Percentiles rank a stretch among this genome's conserved stretches.
Evolutionary conservation across 2,888 invertebrate genomes (phyloP).

Genomic region (Mantis religiosa): DNA sequence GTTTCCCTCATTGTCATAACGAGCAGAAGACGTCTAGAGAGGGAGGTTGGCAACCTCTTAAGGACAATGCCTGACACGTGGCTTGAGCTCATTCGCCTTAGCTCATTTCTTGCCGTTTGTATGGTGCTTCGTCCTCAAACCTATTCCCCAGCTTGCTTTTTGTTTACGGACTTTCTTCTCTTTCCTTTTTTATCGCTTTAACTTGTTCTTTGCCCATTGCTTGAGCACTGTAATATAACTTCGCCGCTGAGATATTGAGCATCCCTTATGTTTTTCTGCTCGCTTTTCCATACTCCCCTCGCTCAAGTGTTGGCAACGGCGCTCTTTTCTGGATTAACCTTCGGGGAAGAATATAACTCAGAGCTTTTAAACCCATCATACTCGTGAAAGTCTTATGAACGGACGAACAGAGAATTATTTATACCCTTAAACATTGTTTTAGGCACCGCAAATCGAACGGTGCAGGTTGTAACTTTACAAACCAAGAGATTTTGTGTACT

Average conservation of each 20-base stretch:
- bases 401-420: too few species aligned
- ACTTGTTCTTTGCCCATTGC: not conserved
- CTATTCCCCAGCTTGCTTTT: not conserved
- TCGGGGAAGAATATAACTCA: too few species aligned
- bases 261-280: not conserved
- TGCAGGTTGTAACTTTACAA: too few species aligned
- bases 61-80: not conserved
- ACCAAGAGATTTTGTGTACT: too few species aligned
- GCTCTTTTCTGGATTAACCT: too few species aligned
- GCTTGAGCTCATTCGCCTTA: not conserved
- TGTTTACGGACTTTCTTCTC: not conserved
- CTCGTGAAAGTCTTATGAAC: too few species aligned
- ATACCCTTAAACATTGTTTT: too few species aligned
- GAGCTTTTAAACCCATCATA: too few species aligned
- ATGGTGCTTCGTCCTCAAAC: not conserved
- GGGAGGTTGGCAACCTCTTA: not conserved
- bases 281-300: not conserved
- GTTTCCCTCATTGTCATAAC: not conserved
- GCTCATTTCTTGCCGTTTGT: not conserved
- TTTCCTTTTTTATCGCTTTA: not conserved
- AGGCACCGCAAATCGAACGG: too few species aligned
- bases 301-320: too few species aligned
- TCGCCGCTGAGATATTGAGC: not conserved
- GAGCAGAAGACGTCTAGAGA: not conserved
- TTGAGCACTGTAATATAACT: not conserved